Evolutionary conservation across 2,888 invertebrate genomes (phyloP), one percentile per base, ranked within the genome.

Genomic region (Lithodes maja): DNA sequence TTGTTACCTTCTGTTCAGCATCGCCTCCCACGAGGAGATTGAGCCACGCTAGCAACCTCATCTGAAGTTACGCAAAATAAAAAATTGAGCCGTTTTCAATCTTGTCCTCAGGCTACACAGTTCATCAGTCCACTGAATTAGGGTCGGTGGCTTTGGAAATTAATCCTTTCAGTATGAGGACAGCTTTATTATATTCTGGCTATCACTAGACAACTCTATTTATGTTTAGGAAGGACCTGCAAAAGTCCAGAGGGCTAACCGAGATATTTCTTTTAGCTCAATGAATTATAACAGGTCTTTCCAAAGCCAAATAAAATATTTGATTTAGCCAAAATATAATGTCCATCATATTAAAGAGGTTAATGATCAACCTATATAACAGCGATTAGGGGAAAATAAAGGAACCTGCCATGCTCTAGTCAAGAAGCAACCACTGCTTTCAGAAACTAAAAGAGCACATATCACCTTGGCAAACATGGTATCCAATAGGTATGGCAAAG

Each of bases 11-110:
- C 69, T 91, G 74, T 75, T 90, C 84, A 74, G 87, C 90, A 79
- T 78, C 89, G 33, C 33, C 89, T 79, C 83, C 85, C 78, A 84
- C 81, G 86, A 91, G 82, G 71, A 87, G 84, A 81, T 86, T 91
- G 81, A 91, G 90, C 91, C 91, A 91, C 87, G 87, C 85, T 85
- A 91, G 81, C 86, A 91, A 83, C 81, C 90, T 90, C 91, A 91
- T 91, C 91, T 91, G 91, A 83, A 89, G 85, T 85, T 80, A 87
- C 77, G 87, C 80, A 90, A 87, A 84, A 79, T 69, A 78, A 87
- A 87, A 33, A 82, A 71, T 7, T 7, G 12, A 61, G 61, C 7
- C 3, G 71, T n/a, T 12, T 71, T 71, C 71, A 71, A n/a, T 71
- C 71, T 17, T 71, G 71, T 71, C 71, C 71, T 71, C n/a, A 17